Base-by-base conservation (phyloP, 2,888 invertebrate species). In the Drosophila melanocephala region DNA sequence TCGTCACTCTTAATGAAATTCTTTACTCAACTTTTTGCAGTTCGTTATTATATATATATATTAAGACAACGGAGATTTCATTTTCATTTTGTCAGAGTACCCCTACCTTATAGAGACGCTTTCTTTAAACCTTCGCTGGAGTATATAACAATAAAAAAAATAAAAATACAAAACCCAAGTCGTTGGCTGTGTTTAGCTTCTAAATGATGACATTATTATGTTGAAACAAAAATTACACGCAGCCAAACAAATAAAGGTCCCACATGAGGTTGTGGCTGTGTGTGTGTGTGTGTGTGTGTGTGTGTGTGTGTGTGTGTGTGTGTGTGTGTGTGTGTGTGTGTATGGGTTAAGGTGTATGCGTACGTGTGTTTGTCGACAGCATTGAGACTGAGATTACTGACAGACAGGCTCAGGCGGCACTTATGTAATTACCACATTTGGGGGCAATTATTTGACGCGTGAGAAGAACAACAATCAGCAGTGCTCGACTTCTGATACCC, bases 401-500 rank as follows among this genome's bases (percentile, higher is more conserved):
- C 75, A 75, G 68, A 53, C 44, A 57, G 81, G 63, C 79, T 63
- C 71, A 63, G 73, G 55, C 75, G 53, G 64, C 78, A 78, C 82
- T 81, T 75, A 78, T 75, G 64, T 79, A 80, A 79, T 79, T 81
- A 80, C 77, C 81, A 50, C 63, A 74, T 65, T 73, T 57, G 64
- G 50, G 60, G 52, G 53, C 72, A 67, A 75, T 69, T 75, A 72
- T 59, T 56, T 56, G 47, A 6, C 47, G 39, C 65, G 60, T 61
- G 16, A 53, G 50, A 50, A 52, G 37, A 26, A 10, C 35, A 35
- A 44, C 19, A 26, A 0, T 22, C 2, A 16, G 16, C 6, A 26
- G 3, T 10, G 26, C 32, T n/a, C 30, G 32, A 61, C 28, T 30
- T 0, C 16, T 12, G 10, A 58, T 72, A 62, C 37, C 37, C 35